Evolutionary conservation across 2,888 invertebrate genomes (phyloP), one percentile per base, ranked within the genome.

Genomic region (Cerceris ruficornis): DNA sequence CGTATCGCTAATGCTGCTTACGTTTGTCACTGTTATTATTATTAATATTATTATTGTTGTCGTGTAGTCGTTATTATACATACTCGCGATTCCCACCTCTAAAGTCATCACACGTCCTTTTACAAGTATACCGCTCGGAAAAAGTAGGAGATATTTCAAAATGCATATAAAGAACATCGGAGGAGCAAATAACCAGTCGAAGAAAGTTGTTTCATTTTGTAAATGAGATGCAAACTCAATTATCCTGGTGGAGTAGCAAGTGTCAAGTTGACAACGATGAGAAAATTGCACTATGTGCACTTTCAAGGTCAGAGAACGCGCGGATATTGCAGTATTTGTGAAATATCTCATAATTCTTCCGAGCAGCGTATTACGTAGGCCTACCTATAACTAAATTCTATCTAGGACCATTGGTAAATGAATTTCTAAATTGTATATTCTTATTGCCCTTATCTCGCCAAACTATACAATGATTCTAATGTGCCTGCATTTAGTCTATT

Each of bases 51-150:
- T 28, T 28, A 28, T 28, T 28, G 28, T 28, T 28, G 28, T 28
- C 28, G 28, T 28, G 28, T 28, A 28, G 28, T 28, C 28, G 28
- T 87, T 88, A 89, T 87, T 83, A 86, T 88, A 87, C 88, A 90
- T 86, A 83, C 78, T 87, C 85, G 80, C 86, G 86, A 80, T 88
- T 83, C 77, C 81, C 85, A 85, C 75, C 81, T 81, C 75, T 75
- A 84, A 85, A 80, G 67, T 75, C 71, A 70, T 80, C 85, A 84
- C 84, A 76, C 86, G 83, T 82, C 72, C 85, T 80, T 78, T 79
- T 77, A 81, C 78, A 77, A 70, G 77, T 81, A 28, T 28, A 28
- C 28, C 4, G 28, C 1, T 28, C 28, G 4, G 4, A 28, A 28
- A 4, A 28, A 28, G 4, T 28, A 28, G 28, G 28, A 28, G 28